Evolutionary conservation across 2,888 invertebrate genomes (phyloP).

Genomic region (Leptinotarsa haldemani): DNA sequence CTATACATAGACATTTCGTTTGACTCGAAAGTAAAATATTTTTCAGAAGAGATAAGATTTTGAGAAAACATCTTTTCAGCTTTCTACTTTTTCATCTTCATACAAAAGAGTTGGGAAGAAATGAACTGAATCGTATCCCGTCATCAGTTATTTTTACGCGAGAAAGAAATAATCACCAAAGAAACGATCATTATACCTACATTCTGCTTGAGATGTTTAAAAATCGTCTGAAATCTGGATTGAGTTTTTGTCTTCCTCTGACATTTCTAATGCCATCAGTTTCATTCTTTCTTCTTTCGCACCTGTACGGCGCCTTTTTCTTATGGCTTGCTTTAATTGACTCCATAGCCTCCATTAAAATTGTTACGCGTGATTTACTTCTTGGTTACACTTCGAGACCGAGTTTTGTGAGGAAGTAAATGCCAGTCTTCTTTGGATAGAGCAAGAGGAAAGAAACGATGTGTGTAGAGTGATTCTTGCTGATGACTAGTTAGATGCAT

Average conservation of each 20-base stretch:
- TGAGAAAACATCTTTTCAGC: too few relatives aligned
- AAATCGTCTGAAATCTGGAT: constrained; percentile 63
- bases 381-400: constrained; percentile 48
- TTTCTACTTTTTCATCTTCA: too few relatives aligned
- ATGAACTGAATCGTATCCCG: background rate
- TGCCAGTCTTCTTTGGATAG: constrained; percentile 35
- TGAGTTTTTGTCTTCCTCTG: constrained; percentile 52
- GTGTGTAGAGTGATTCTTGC: background rate
- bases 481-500: too few relatives aligned
- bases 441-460: constrained; percentile 26
- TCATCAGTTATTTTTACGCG: constrained; percentile 37
- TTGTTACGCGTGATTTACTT: constrained; percentile 55
- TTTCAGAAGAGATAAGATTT: too few relatives aligned
- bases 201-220: constrained; percentile 58
- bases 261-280: constrained; percentile 17
- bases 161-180: constrained; percentile 60
- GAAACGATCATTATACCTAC: constrained; percentile 59
- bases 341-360: constrained; percentile 56
- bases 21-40: too few relatives aligned
- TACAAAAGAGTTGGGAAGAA: background rate
- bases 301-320: constrained; percentile 56
- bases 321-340: constrained; percentile 59
- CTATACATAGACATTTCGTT: too few relatives aligned
- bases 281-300: constrained; percentile 47
- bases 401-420: constrained; percentile 31